phyloP scores from a whole-genome alignment of 2,888 invertebrate species.

The Allacma fusca region DNA sequence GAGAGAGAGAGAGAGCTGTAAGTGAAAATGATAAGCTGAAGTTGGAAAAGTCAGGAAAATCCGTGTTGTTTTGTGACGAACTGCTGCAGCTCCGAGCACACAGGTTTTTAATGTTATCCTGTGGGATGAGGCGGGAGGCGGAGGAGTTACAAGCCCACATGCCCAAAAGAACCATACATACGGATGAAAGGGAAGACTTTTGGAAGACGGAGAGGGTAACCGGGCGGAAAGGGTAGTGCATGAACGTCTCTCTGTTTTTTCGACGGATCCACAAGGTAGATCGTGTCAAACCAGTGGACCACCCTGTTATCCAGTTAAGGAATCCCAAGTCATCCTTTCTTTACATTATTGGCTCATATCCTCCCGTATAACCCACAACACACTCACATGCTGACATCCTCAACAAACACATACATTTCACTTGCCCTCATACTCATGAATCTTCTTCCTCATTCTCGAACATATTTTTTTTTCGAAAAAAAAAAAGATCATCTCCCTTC shows the following conservation, averaged over 20 bases:
- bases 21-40: constrained; percentile 25
- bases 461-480: not conserved
- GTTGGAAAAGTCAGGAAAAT: constrained; percentile 22
- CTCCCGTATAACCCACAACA: constrained; percentile 33
- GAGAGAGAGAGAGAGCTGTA: not conserved
- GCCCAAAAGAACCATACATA: constrained; percentile 10
- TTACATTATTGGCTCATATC: constrained; percentile 32
- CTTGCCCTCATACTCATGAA: constrained; percentile 38
- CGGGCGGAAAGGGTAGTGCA: constrained; percentile 39
- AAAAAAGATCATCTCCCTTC: constrained; percentile 9
- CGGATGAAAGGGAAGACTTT: constrained; percentile 24
- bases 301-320: constrained; percentile 61
- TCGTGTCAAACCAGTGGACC: constrained; percentile 53
- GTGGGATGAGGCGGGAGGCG: constrained; percentile 36
- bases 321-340: constrained; percentile 50
- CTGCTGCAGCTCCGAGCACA: not conserved
- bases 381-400: constrained; percentile 40
- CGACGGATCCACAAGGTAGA: constrained; percentile 24
- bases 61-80: constrained; percentile 3
- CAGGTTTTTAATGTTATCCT: not conserved
- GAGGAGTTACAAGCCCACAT: constrained; percentile 39
- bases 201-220: constrained; percentile 20
- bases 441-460: constrained; percentile 41
- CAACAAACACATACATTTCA: constrained; percentile 24
- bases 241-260: constrained; percentile 12